These are phyloP conservation scores for Synanthedon myopaeformis DNA, from an alignment of 2,888 invertebrate genomes.

Conservation along the genomic window DNA sequence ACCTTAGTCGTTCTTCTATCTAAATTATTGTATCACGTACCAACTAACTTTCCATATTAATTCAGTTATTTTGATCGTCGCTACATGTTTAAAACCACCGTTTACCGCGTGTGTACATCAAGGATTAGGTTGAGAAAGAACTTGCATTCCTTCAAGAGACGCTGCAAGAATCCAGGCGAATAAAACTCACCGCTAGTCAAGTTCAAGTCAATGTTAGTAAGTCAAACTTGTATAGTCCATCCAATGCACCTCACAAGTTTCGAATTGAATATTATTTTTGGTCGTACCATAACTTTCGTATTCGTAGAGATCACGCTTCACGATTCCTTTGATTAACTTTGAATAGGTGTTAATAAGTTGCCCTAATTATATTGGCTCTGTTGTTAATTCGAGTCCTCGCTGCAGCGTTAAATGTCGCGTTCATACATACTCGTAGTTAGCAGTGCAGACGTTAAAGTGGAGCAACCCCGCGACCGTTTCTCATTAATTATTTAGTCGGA, in stretches of 20 bases:
- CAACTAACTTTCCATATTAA: no score
- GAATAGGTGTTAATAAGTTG: no score
- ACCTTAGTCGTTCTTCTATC: no score
- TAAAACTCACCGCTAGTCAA: no score
- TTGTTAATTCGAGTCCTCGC: neutral
- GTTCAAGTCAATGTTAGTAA: no score
- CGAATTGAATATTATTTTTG: neutral
- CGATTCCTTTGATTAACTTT: neutral
- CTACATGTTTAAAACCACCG: no score
- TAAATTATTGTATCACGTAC: no score
- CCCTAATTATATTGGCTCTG: neutral
- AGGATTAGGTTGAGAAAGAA: no score
- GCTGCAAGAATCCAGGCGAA: no score
- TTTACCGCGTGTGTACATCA: no score
- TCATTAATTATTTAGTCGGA: neutral
- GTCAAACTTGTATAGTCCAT: neutral
- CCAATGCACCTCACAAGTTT: neutral
- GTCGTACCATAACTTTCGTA: neutral
- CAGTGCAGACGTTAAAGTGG: neutral
- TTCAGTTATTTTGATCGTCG: no score
- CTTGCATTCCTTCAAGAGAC: no score
- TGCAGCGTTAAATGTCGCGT: neutral
- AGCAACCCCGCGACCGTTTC: neutral
- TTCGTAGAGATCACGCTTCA: neutral
- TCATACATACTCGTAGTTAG: neutral